Evolutionary conservation across 1,140 invertebrate species (phyloP).

Genomic region (Capitella teleta): DNA sequence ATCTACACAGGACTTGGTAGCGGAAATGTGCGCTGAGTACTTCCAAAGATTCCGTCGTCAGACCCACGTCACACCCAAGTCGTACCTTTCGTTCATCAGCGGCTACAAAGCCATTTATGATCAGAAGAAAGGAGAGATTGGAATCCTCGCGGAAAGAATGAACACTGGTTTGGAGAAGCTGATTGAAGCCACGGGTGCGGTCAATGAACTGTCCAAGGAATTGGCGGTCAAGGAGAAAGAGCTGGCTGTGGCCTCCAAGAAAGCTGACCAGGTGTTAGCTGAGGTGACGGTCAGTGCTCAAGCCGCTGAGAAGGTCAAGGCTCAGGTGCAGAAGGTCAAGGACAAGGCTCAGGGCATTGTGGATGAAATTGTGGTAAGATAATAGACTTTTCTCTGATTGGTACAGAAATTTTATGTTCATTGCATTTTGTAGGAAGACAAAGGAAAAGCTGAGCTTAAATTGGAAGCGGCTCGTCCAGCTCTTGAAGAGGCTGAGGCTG

Average conservation of each 20-base stretch:
- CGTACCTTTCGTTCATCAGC: constrained; percentile 87
- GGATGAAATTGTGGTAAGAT: constrained; percentile 60
- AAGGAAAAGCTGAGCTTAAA: constrained; percentile 79
- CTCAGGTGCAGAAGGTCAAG: constrained; percentile 87
- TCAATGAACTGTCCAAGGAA: constrained; percentile 82
- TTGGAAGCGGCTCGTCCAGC: constrained; percentile 84
- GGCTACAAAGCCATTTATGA: constrained; percentile 91
- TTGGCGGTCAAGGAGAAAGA: constrained; percentile 90
- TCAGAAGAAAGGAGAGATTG: constrained; percentile 76
- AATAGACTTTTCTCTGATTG: not conserved
- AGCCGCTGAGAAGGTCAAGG: constrained; percentile 90
- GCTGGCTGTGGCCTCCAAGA: constrained; percentile 74
- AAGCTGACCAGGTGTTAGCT: constrained; percentile 61
- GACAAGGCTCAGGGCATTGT: constrained; percentile 88
- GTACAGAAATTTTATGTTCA: not conserved
- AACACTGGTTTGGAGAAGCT: constrained; percentile 85
- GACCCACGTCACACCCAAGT: constrained; percentile 94
- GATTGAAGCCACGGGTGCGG: constrained; percentile 84
- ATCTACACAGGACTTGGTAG: constrained; percentile 82
- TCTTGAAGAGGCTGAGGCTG: constrained; percentile 83
- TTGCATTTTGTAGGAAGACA: constrained; percentile 52
- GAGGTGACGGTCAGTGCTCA: constrained; percentile 77
- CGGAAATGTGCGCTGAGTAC: constrained; percentile 76
- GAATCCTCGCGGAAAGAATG: constrained; percentile 80
- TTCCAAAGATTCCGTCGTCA: constrained; percentile 86